Evolutionary conservation across 2,888 invertebrate species (phyloP).

Genomic region (Tetragonisca angustula): DNA sequence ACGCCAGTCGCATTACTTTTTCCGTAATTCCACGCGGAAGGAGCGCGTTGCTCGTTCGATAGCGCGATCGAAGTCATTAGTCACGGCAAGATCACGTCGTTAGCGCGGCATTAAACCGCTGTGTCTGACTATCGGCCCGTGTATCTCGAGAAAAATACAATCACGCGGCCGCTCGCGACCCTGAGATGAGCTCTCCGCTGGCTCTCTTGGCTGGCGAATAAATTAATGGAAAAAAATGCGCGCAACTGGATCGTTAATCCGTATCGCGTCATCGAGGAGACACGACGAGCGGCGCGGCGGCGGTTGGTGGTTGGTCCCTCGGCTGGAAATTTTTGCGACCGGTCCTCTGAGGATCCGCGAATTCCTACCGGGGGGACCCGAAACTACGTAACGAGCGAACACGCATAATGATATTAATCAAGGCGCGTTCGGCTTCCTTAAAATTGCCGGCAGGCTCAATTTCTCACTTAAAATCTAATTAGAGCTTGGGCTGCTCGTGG

Average conservation of each 20-base stretch:
- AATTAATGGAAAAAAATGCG: constrained; percentile 10
- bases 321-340: constrained; percentile 31
- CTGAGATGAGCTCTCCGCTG: background rate
- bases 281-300: background rate
- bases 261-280: background rate
- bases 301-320: too few relatives aligned
- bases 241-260: background rate
- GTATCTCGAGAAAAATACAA: constrained; percentile 67
- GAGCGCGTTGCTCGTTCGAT: constrained; percentile 26
- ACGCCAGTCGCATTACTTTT: constrained; percentile 12
- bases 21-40: constrained; percentile 38
- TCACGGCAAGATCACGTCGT: constrained; percentile 73
- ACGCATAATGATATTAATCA: constrained; percentile 83
- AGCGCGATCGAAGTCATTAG: constrained; percentile 72
- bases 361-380: constrained; percentile 57
- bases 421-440: constrained; percentile 83
- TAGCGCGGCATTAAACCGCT: constrained; percentile 73
- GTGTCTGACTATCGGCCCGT: constrained; percentile 63
- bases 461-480: constrained; percentile 84
- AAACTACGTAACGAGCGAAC: constrained; percentile 64
- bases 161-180: constrained; percentile 32
- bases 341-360: constrained; percentile 47
- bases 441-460: constrained; percentile 84
- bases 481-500: constrained; percentile 75
- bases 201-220: constrained; percentile 19